Conservation (phyloP, 2,797 vertebrate species). For the Otolemur crassicaudatus region DNA sequence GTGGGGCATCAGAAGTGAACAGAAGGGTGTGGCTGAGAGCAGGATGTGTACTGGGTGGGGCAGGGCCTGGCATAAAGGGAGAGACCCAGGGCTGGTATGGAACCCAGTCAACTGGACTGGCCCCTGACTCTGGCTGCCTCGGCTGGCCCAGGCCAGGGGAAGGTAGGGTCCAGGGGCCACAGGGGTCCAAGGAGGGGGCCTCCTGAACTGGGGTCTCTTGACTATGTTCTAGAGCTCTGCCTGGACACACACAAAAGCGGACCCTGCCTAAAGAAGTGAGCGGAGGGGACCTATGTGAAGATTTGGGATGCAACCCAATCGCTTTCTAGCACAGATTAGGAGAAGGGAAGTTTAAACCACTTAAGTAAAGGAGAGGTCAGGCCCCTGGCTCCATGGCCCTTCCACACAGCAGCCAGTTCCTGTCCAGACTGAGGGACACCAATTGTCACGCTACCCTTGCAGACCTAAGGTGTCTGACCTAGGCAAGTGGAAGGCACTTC, state of each 20-base stretch:
- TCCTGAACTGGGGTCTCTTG: background rate
- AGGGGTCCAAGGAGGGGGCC: background rate
- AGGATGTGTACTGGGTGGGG: accelerated
- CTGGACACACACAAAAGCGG: background rate
- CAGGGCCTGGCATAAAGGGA: background rate
- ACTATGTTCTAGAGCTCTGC: background rate
- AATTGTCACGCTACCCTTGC: accelerated
- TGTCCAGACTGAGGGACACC: background rate
- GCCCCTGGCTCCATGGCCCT: background rate
- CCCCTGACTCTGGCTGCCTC: background rate
- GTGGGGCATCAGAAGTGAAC: background rate
- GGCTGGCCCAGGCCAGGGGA: background rate
- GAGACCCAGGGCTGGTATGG: background rate
- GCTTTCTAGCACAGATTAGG: background rate
- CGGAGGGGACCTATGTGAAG: accelerated
- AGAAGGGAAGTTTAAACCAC: background rate
- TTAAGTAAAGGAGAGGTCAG: background rate
- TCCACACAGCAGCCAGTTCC: too few species aligned
- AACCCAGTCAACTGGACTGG: background rate
- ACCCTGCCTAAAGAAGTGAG: background rate
- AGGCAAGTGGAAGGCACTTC: background rate
- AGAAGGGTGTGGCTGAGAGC: background rate
- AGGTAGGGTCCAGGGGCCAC: background rate
- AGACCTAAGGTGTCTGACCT: background rate
- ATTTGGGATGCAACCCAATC: background rate